Evolutionary conservation across 2,797 vertebrate species (phyloP).

Genomic region (Heliangelus exortis): DNA sequence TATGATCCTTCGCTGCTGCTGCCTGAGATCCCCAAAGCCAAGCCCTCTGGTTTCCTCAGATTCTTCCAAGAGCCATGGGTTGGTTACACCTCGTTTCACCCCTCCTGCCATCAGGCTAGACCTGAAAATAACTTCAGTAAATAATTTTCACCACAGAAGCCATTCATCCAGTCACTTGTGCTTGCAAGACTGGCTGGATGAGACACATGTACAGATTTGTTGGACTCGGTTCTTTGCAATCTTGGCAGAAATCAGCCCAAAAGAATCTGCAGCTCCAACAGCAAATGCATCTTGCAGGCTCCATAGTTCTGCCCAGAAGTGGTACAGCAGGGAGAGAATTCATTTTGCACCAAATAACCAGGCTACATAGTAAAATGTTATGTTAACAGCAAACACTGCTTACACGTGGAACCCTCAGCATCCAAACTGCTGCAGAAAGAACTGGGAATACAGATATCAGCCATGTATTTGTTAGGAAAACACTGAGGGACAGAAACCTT

Average conservation of each 20-base stretch:
- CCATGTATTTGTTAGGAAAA: background rate
- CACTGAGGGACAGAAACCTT: background rate
- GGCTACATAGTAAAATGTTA: background rate
- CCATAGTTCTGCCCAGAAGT: background rate
- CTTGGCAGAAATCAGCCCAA: background rate
- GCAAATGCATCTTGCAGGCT: background rate
- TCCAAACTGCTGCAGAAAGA: background rate
- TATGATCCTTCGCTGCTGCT: constrained; percentile 91
- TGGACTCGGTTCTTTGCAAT: background rate
- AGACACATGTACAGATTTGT: background rate
- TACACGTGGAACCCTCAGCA: background rate
- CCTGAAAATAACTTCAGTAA: constrained; percentile 73
- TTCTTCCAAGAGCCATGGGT: constrained; percentile 94
- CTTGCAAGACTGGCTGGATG: background rate
- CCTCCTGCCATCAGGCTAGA: constrained; percentile 86
- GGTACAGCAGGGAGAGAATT: background rate
- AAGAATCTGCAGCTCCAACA: background rate
- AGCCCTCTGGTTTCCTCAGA: constrained; percentile 91
- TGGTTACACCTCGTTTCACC: constrained; percentile 71
- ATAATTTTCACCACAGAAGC: background rate
- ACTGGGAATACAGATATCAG: background rate
- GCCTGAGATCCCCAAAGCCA: constrained; percentile 88
- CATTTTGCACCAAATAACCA: background rate
- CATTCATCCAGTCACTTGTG: background rate
- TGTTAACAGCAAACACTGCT: background rate